Base-by-base conservation (phyloP, 2,888 invertebrate genomes). In the Diploptera punctata region DNA sequence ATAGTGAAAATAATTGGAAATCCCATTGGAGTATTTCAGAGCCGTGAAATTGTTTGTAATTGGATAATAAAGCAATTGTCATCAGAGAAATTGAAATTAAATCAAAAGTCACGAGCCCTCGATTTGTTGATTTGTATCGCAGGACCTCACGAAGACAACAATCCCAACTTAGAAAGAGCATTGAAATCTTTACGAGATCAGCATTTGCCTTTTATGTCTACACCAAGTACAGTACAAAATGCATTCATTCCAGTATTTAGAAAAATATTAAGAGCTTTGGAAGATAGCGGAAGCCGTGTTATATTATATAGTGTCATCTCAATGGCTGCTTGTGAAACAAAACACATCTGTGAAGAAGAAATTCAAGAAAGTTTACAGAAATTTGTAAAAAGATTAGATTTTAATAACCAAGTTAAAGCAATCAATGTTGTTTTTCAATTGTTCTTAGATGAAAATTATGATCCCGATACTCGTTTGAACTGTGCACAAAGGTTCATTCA, bases 101-200 rank as follows among this genome's bases (percentile, higher is more conserved):
- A 70, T 13, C 33, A 70, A 21, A 76, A 74, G 54, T 44, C n/a
- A 9, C 77, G 77, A 68, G 78, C 77, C 16, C 75, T 81, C 44
- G 75, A 76, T 24, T 71, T 80, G 1, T 70, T 81, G 9, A 29
- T 29, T 10, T 57, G 78, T 54, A 26, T 81, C 4, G 74, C 78
- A 19, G 76, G 77, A 0, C 73, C 73, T 0, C 72, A 75, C 7
- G 78, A 79, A 31, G 72, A 75, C 38, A 68, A 74, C 1, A 77
- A 78, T 69, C n/a, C 33, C 0, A 69, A 72, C 4, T 29, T 80
- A 1, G 70, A 67, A 67, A 69, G 26, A 18, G 62, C 74, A n/a
- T 26, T 74, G 62, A 44, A 71, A 61, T 13, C 26, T n/a, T 21
- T 74, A 18, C 71, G 67, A 57, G 65, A 71, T 13, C 62, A 70